Base-by-base conservation (phyloP, 2,797 vertebrate species). In the Manis pentadactyla region DNA sequence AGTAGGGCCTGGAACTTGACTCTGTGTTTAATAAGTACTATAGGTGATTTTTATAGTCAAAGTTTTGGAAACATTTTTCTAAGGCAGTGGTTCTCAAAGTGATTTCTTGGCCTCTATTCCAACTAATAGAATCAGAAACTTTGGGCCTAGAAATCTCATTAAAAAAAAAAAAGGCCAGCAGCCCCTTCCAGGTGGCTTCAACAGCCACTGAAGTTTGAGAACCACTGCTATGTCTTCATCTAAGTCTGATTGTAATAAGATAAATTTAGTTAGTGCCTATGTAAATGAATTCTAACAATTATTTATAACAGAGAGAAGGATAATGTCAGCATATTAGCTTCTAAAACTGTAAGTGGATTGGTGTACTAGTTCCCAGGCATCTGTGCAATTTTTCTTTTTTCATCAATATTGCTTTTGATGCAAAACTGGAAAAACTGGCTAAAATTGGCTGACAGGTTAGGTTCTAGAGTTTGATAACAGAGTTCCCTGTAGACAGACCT, bases 351-450 rank as follows among this genome's bases (percentile, higher is more conserved):
- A 29, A 90, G 14, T 53, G 7, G 73, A 68, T 49, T 66, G 4
- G 0, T 53, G 53, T 51, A 49, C 42, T 85, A 73, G 23, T 91
- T 93, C 79, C 34, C 0, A 53, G 69, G 13, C 29, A 39, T 79
- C 25, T 55, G 21, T 68, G 12, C 17, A 92, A 11, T 39, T 92
- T 74, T 90, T 91, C 68, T 10, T 87, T 92, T 74, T 90, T 91
- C 68, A 9, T 87, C 71, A 49, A 9, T 61, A 39, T 17, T 83
- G 7, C 25, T 92, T 96, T 77, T 49, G 15, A 63, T 29, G 2
- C 18, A 27, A 18, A 49, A n/a, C 29, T 74, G 68, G 77, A 19
- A 88, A 82, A 81, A 93, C 63, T 46, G 31, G 18, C 68, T 53
- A 69, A 91, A 68, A 46, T 15, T 49, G 19, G 19, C 29, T 93